These are phyloP conservation scores for Brachypterus glaber DNA, from an alignment of 2,888 invertebrate species.

Conservation along the genomic window DNA sequence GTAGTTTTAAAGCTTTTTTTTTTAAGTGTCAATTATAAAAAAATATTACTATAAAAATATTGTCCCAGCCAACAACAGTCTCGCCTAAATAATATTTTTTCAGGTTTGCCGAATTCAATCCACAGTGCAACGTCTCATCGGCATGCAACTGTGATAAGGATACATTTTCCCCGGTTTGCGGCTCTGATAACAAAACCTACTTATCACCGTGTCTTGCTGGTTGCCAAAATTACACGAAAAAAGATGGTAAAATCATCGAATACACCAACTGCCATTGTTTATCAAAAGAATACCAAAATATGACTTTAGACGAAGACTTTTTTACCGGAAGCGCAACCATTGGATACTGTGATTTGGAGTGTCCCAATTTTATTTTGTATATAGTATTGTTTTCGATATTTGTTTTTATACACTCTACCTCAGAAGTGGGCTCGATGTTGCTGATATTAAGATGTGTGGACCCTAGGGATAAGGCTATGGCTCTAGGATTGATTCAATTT, in stretches of 20 bases:
- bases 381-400: constrained; percentile 74
- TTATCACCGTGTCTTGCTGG: constrained; percentile 87
- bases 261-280: constrained; percentile 48
- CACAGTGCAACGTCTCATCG: constrained; percentile 50
- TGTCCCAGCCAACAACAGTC: too few relatives aligned
- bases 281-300: constrained; percentile 14
- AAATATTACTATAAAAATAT: too few relatives aligned
- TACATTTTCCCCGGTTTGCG: constrained; percentile 78
- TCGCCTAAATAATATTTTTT: too few relatives aligned
- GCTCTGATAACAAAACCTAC: constrained; percentile 71
- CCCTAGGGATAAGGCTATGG: constrained; percentile 89
- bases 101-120: constrained; percentile 33
- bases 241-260: constrained; percentile 49
- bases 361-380: constrained; percentile 71
- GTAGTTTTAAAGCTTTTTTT: too few relatives aligned
- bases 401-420: constrained; percentile 87
- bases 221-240: constrained; percentile 54
- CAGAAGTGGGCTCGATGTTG: constrained; percentile 85
- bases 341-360: constrained; percentile 74
- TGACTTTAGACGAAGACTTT: constrained; percentile 15
- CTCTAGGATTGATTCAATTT: constrained; percentile 85
- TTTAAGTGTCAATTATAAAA: too few relatives aligned
- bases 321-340: constrained; percentile 48
- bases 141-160: constrained; percentile 66
- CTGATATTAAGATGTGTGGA: constrained; percentile 85